phyloP scores from a whole-genome alignment of 2,888 invertebrate genomes.

The Ennomos erosarius region DNA sequence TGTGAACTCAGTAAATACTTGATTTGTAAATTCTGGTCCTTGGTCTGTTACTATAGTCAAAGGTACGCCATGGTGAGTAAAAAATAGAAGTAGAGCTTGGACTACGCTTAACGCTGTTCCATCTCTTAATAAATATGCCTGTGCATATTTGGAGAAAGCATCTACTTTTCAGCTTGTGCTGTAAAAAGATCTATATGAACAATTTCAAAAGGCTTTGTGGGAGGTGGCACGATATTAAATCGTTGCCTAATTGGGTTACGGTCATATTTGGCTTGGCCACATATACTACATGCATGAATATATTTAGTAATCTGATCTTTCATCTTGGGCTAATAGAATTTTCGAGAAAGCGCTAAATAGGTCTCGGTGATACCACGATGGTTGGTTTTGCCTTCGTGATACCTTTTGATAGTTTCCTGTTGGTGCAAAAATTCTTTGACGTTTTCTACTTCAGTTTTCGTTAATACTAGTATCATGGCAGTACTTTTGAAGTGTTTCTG shows the following conservation, averaged over 20 bases:
- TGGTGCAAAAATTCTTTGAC: conserved; percentile 40
- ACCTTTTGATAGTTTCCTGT: conserved; percentile 42
- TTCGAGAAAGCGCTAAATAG: conserved; percentile 35
- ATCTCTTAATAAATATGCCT: conserved; percentile 36
- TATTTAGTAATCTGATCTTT: conserved; percentile 40
- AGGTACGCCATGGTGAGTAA: conserved; percentile 31
- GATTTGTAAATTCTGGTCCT: conserved; percentile 38
- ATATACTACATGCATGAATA: conserved; percentile 34
- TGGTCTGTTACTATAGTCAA: conserved; percentile 36
- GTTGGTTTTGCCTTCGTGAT: conserved; percentile 46
- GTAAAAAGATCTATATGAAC: conserved; percentile 40
- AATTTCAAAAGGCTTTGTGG: conserved; percentile 38
- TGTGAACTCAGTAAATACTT: conserved; percentile 29
- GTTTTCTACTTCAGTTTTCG: conserved; percentile 39
- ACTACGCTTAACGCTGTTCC: conserved; percentile 33
- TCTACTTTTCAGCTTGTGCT: conserved; percentile 36
- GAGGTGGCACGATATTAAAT: conserved; percentile 34
- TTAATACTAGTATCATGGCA: conserved; percentile 38
- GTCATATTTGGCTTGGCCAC: conserved; percentile 43
- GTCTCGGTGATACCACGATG: conserved; percentile 43
- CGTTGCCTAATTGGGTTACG: conserved; percentile 30
- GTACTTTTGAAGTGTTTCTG: conserved; percentile 41
- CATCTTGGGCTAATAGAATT: conserved; percentile 46
- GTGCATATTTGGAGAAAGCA: conserved; percentile 36
- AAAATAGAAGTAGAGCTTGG: conserved; percentile 32